Evolutionary conservation across 1,140 invertebrate species (phyloP).

Genomic region (Nixonia krombeini): DNA sequence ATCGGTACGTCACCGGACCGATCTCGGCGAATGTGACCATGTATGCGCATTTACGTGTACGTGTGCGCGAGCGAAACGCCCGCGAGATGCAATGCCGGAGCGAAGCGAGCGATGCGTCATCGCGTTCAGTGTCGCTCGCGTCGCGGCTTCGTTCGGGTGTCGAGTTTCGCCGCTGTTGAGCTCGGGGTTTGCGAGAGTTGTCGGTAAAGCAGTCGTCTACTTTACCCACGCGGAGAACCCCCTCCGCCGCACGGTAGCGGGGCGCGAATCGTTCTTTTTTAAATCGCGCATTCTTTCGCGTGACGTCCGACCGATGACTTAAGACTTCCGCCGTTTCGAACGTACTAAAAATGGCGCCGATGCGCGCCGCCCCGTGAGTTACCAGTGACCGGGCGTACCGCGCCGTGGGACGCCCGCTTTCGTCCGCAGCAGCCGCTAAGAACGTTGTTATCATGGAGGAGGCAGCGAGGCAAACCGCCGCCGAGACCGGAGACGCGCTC

Average conservation of each 20-base stretch:
- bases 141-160: constrained; percentile 2
- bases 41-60: not conserved
- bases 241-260: too few species aligned
- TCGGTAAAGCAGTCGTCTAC: too few species aligned
- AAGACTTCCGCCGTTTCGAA: constrained; percentile 38
- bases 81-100: too few species aligned
- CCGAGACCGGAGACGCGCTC: constrained; percentile 13
- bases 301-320: constrained; percentile 39
- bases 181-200: too few species aligned
- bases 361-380: constrained; percentile 32
- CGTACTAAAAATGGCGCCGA: constrained; percentile 41
- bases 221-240: too few species aligned
- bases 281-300: constrained; percentile 37
- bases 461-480: too few species aligned
- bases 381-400: constrained; percentile 29
- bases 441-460: too few species aligned
- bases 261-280: constrained; percentile 36
- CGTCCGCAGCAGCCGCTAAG: too few species aligned
- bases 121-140: not conserved
- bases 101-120: too few species aligned
- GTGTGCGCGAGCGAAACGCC: too few species aligned
- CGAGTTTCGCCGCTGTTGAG: constrained; percentile 1
- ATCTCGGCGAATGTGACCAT: too few species aligned
- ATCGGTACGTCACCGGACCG: too few species aligned
- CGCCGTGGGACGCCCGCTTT: constrained; percentile 12